Evolutionary conservation across 2,888 invertebrate species (phyloP), one percentile per base, ranked within the genome.

Genomic region (Linnaemya tessellans): DNA sequence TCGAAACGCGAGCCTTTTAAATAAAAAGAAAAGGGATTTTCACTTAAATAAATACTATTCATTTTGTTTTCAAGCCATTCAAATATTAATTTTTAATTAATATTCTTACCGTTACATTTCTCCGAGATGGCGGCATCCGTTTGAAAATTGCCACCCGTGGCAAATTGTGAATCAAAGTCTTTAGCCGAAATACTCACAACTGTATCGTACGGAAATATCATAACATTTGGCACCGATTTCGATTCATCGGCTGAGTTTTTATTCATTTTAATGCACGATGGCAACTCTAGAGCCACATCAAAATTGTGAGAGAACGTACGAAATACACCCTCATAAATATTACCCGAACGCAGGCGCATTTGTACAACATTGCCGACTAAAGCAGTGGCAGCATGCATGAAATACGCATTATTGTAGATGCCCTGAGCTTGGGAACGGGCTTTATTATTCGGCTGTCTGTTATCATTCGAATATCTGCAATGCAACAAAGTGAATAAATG

Each of bases 91-190:
- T 22, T 38, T 0, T 64, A 35, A 64, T 15, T 46, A 8, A 46
- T 15, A 15, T 35, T 43, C 79, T 71, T 35, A 94, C 97, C 97
- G 93, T 97, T 97, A 92, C 96, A 96, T 93, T 96, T 96, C 78
- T 92, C 92, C 92, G 96, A 97, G 90, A 98, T 98, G 87, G 96
- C 97, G 87, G 96, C 95, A 91, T 98, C 98, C 15, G 97, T 98
- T 93, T 96, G 96, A 92, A 98, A 98, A 74, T 96, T 95, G 93
- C 97, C 97, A 92, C 96, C 96, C 46, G 96, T 96, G 85, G 98
- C 97, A 93, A 96, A 98, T 89, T 97, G 97, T 88, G 97, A 93
- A 93, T 98, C 98, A 41, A 97, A 96, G 93, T 98, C 96, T 92
- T 94, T 95, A 64, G 96, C 96, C 87, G 95, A 94, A 92, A 98